These are phyloP conservation scores for Melolontha melolontha DNA, from an alignment of 2,888 invertebrate genomes.

Conservation along the genomic window DNA sequence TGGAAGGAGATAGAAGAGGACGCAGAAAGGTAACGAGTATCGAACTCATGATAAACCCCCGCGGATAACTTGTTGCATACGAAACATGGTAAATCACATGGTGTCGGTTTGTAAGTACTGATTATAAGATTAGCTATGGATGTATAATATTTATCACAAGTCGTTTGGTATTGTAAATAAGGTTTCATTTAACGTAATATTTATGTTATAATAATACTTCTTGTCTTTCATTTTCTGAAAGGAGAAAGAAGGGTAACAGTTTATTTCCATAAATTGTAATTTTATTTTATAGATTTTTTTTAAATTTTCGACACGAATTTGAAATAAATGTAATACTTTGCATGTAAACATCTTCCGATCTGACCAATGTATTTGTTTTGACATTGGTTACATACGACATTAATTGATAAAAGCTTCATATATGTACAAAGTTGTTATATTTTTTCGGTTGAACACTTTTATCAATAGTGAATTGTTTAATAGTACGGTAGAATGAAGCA, in stretches of 20 bases:
- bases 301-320: too few relatives aligned
- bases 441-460: too few relatives aligned
- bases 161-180: constrained; percentile 39
- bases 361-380: too few relatives aligned
- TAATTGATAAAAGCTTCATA: too few relatives aligned
- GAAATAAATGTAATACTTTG: too few relatives aligned
- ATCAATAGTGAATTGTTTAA: too few relatives aligned
- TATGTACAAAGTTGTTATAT: too few relatives aligned
- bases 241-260: constrained; percentile 31
- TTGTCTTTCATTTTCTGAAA: constrained; percentile 26
- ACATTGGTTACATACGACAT: too few relatives aligned
- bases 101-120: constrained; percentile 43
- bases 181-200: constrained; percentile 36
- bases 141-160: constrained; percentile 44
- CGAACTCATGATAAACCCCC: constrained; percentile 48
- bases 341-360: too few relatives aligned
- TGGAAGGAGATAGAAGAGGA: background rate
- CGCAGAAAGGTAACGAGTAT: constrained; percentile 25
- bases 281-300: constrained; percentile 33
- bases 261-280: constrained; percentile 37
- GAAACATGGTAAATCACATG: constrained; percentile 56
- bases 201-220: constrained; percentile 43
- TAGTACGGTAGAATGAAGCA: too few relatives aligned
- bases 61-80: constrained; percentile 54
- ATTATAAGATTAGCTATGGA: constrained; percentile 43